Evolutionary conservation across 2,888 invertebrate genomes (phyloP), one percentile per base, ranked within the genome.

Genomic region (Drosophila peninsularis): DNA sequence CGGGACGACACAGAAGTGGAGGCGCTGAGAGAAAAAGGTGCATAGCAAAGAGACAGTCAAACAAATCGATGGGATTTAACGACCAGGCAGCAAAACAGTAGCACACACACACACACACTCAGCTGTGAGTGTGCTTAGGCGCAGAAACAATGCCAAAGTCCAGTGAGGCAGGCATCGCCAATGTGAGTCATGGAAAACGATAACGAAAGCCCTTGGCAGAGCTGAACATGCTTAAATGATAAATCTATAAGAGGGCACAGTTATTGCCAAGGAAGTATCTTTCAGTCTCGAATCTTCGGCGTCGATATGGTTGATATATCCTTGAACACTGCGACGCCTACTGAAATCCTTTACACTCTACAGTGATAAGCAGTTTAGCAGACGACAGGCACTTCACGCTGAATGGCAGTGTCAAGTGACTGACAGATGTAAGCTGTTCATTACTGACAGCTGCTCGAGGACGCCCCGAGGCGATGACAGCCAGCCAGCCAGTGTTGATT

Each of bases 31-130:
- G 19, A 49, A 44, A 52, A 79, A 75, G 75, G 62, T 75, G 58
- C 57, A 62, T 58, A 76, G 63, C 76, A 54, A 76, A 77, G 76
- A 76, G 76, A 66, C 76, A 76, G 77, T 88, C 82, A 82, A 82
- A 88, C 88, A 82, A 88, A 82, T 88, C 82, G 88, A 82, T 82
- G 68, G 41, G 63, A 79, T 75, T 76, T 75, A 70, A 62, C 75
- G 63, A 57, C 32, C 34, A 58, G 36, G 53, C 32, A 53, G n/a
- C 68, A 67, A 50, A 21, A 67, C 56, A 57, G 54, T 36, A 36
- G 52, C 52, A 27, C 52, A 37, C 47, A n/a, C 36, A 45, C 10
- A 52, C 54, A 41, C 11, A 53, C 21, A 53, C 11, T 24, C 42
- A 61, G 69, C 39, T 71, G 66, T 39, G 44, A 13, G 37, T 36